Evolutionary conservation across 2,888 invertebrate genomes (phyloP).

Genomic region (Eilema caniola): DNA sequence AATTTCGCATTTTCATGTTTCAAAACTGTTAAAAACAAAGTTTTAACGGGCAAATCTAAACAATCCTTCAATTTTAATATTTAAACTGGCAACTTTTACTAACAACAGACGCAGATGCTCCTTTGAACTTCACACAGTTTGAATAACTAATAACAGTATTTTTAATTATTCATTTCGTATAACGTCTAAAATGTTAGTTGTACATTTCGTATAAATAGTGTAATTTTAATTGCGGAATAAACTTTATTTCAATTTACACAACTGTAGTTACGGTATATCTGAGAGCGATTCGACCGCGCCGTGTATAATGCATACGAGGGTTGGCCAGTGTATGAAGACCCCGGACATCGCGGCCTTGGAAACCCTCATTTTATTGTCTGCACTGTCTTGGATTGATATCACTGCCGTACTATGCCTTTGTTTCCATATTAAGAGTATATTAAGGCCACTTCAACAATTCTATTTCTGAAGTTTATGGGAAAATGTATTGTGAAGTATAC

Average conservation of each 20-base stretch:
- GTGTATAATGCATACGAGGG: constrained; percentile 45
- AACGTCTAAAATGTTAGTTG: constrained; percentile 13
- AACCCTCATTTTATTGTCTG: constrained; percentile 41
- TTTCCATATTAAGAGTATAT: neutral
- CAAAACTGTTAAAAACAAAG: constrained; percentile 2
- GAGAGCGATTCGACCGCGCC: constrained; percentile 29
- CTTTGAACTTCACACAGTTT: neutral
- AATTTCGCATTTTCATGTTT: neutral
- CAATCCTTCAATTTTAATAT: neutral
- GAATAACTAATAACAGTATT: neutral
- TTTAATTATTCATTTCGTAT: constrained; percentile 3
- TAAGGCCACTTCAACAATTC: neutral
- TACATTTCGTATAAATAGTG: constrained; percentile 14
- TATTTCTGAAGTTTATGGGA: neutral
- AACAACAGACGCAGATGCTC: neutral
- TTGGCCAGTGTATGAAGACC: constrained; percentile 34
- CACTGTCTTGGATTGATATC: constrained; percentile 44
- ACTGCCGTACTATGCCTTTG: constrained; percentile 27
- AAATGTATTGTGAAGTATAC: neutral
- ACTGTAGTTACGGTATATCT: constrained; percentile 34
- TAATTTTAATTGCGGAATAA: constrained; percentile 23
- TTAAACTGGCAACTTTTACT: neutral
- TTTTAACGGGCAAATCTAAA: neutral
- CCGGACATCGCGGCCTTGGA: constrained; percentile 42
- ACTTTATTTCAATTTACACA: constrained; percentile 39